These are phyloP conservation scores for Salvelinus sp. DNA, from an alignment of 2,113 vertebrate genomes.

Conservation along the genomic window DNA sequence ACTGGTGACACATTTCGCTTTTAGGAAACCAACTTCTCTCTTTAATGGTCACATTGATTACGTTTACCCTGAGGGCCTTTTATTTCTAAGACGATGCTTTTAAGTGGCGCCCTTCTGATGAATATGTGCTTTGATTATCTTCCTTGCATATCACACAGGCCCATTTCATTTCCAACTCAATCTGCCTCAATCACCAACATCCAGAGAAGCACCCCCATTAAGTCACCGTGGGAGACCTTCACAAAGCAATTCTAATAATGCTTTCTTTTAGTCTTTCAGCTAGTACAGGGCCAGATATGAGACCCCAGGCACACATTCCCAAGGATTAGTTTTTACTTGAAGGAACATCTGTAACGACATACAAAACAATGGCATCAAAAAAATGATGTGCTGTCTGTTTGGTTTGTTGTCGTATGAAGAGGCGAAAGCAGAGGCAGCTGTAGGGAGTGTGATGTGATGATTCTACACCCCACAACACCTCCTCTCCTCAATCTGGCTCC, in stretches of 20 bases:
- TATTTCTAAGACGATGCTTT: neutral
- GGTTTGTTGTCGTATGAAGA: neutral
- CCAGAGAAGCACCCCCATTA: constrained; percentile 28
- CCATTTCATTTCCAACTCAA: constrained; percentile 10
- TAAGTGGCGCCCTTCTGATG: neutral
- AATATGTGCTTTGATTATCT: neutral
- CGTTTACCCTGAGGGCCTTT: neutral
- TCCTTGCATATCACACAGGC: neutral
- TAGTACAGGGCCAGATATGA: constrained; percentile 30
- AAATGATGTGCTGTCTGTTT: neutral
- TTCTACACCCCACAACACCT: too few species aligned
- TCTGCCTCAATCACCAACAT: constrained; percentile 22
- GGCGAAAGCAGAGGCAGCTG: too few species aligned
- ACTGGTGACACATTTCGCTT: neutral
- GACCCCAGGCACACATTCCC: constrained; percentile 28
- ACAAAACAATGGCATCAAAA: constrained; percentile 4
- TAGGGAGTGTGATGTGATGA: too few species aligned
- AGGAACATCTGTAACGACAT: constrained; percentile 9
- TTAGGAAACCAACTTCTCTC: neutral
- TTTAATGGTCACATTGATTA: neutral
- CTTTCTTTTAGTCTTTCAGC: constrained; percentile 15
- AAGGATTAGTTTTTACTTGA: constrained; percentile 25
- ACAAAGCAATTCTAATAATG: constrained; percentile 30
- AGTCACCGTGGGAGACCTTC: constrained; percentile 24
- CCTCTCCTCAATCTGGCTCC: too few species aligned